Conservation (phyloP, 2,113 vertebrate genomes). For the Rafetus swinhoei region DNA sequence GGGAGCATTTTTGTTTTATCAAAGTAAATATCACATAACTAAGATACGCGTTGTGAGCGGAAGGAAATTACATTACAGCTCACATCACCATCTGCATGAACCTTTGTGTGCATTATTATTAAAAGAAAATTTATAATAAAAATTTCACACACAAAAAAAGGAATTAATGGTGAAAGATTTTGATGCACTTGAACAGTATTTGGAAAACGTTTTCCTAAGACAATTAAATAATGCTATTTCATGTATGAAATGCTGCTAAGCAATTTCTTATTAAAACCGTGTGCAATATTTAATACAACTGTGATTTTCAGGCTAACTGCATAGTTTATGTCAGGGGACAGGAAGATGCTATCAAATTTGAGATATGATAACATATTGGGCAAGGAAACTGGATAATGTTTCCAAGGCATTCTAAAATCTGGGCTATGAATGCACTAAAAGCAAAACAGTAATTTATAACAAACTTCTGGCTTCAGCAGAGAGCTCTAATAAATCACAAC, state of each 20-base stretch:
- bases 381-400: conserved; percentile 47
- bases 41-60: neutral
- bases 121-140: conserved; percentile 18
- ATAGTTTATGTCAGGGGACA: neutral
- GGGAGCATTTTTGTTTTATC: neutral
- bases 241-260: conserved; percentile 7
- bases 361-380: neutral
- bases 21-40: neutral
- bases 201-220: conserved; percentile 33
- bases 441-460: conserved; percentile 41
- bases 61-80: conserved; percentile 15
- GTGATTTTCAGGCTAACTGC: conserved; percentile 40
- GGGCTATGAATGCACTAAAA: conserved; percentile 16
- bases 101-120: neutral
- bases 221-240: neutral
- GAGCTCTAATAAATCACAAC: conserved; percentile 62
- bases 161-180: neutral
- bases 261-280: neutral
- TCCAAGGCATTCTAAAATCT: conserved; percentile 39
- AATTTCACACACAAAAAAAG: neutral
- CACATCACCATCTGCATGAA: neutral
- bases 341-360: conserved; percentile 44
- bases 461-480: conserved; percentile 61
- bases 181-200: neutral
- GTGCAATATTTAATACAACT: neutral